Evolutionary conservation across 2,888 invertebrate species (phyloP).

Genomic region (Meloe dianella): DNA sequence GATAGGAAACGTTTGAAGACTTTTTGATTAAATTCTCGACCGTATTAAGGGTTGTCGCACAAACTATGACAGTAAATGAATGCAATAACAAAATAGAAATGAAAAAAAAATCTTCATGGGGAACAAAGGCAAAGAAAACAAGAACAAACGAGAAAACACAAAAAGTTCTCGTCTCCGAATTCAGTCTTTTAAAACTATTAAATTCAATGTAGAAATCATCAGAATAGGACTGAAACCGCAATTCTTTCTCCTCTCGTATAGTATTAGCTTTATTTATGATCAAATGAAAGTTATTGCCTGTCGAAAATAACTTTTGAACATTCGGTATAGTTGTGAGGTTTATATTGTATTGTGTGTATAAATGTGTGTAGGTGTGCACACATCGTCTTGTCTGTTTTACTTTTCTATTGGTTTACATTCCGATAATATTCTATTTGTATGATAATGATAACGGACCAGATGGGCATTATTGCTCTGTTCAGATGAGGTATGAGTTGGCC

Average conservation of each 20-base stretch:
- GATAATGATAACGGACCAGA: constrained; percentile 51
- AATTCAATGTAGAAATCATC: constrained; percentile 35
- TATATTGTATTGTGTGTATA: background rate
- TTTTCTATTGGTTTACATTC: constrained; percentile 44
- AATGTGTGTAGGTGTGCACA: background rate
- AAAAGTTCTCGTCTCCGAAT: background rate
- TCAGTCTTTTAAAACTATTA: constrained; percentile 29
- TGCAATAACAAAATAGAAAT: background rate
- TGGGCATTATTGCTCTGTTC: constrained; percentile 48
- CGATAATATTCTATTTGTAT: constrained; percentile 50
- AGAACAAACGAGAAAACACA: too few species aligned
- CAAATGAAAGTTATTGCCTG: constrained; percentile 49
- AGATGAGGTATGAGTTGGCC: constrained; percentile 40
- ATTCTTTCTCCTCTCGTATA: constrained; percentile 31
- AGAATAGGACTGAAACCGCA: constrained; percentile 34
- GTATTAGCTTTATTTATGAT: constrained; percentile 49
- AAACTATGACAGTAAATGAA: background rate
- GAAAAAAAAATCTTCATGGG: too few species aligned
- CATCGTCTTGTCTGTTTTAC: constrained; percentile 20
- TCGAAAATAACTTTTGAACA: constrained; percentile 42
- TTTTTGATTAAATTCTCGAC: constrained; percentile 21
- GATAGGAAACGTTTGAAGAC: background rate
- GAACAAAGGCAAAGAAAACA: background rate
- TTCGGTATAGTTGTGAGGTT: constrained; percentile 7
- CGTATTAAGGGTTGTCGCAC: background rate